Evolutionary conservation across 2,797 vertebrate genomes (phyloP).

Genomic region (Dromococcyx pavoninus): DNA sequence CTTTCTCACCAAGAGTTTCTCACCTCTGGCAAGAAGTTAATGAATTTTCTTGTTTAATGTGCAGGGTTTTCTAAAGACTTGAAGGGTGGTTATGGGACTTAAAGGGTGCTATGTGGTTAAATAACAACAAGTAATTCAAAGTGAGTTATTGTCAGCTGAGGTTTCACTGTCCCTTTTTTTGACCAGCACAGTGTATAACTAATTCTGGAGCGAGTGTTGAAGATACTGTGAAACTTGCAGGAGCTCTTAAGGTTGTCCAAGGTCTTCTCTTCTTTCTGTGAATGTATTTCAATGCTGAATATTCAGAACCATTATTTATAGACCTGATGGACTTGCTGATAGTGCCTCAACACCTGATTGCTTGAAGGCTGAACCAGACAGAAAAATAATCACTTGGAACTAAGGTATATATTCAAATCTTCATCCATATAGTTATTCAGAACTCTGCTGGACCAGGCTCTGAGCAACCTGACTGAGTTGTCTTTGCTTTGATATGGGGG

Average conservation of each 20-base stretch:
- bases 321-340: neutral
- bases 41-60: neutral
- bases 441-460: neutral
- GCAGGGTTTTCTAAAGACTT: neutral
- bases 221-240: neutral
- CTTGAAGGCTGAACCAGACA: neutral
- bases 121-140: neutral
- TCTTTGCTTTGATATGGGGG: neutral
- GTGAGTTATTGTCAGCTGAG: neutral
- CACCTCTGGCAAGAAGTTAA: neutral
- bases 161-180: neutral
- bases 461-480: neutral
- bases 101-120: neutral
- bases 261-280: neutral
- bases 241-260: neutral
- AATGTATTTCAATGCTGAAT: neutral
- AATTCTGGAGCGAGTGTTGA: neutral
- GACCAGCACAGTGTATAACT: neutral
- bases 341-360: neutral
- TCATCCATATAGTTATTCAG: neutral
- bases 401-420: neutral
- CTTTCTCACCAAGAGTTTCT: neutral
- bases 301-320: neutral
- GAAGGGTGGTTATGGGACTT: no score
- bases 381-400: neutral